Evolutionary conservation across 2,113 vertebrate genomes (phyloP).

Genomic region (Chunga burmeisteri): DNA sequence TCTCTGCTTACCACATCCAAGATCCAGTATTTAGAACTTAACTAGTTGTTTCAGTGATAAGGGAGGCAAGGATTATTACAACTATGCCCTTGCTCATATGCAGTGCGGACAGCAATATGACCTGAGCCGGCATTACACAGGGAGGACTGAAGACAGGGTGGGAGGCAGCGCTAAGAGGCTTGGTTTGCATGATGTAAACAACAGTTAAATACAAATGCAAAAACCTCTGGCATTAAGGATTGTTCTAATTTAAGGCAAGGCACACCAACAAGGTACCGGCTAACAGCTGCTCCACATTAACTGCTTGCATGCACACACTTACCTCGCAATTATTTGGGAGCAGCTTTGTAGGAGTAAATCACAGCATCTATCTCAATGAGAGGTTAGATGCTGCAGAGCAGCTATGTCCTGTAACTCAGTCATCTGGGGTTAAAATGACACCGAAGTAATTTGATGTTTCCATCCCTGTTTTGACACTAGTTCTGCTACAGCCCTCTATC

Average conservation of each 20-base stretch:
- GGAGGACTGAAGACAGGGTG: background rate
- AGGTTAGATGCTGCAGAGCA: background rate
- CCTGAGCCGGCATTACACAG: background rate
- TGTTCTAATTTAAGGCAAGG: background rate
- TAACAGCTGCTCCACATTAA: background rate
- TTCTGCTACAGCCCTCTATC: background rate
- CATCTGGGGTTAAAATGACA: fast-evolving
- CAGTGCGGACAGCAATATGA: fast-evolving
- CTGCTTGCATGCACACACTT: background rate
- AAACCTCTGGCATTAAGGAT: background rate
- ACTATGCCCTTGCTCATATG: background rate
- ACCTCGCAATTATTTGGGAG: background rate
- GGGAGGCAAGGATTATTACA: background rate
- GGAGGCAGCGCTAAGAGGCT: background rate
- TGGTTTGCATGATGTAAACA: background rate
- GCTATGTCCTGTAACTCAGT: fast-evolving
- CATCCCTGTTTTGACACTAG: background rate
- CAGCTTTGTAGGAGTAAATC: background rate
- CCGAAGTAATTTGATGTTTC: background rate
- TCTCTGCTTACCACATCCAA: background rate
- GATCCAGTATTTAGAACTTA: background rate
- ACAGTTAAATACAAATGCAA: background rate
- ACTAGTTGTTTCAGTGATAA: background rate
- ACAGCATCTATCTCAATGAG: fast-evolving
- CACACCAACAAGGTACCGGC: background rate